Evolutionary conservation across 35 echinoderm and acorn worm genomes (phyloP).

Genomic region (Diadema setosum): DNA sequence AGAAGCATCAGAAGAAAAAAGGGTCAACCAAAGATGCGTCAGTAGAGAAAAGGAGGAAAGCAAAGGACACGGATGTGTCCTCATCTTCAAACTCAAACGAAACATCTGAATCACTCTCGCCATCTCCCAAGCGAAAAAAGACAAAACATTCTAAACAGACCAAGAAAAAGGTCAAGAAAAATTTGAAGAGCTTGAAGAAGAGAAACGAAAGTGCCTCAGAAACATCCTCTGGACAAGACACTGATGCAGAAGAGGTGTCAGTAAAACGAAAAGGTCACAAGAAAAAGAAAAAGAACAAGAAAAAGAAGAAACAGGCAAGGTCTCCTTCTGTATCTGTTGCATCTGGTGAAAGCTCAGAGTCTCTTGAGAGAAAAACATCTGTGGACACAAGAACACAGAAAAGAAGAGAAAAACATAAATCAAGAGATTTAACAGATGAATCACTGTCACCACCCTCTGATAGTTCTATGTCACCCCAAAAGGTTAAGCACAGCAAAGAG

Average conservation of each 20-base stretch:
- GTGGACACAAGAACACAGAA: not conserved
- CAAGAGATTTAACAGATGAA: not conserved
- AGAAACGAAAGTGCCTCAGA: not conserved
- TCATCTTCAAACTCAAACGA: not conserved
- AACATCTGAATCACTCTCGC: not conserved
- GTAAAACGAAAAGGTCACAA: not conserved
- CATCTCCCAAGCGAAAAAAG: not conserved
- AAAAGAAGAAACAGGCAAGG: not conserved
- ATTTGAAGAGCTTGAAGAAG: not conserved
- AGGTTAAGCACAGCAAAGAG: not conserved
- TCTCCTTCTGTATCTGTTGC: not conserved
- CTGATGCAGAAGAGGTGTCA: not conserved
- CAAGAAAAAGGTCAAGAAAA: not conserved
- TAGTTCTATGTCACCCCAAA: not conserved
- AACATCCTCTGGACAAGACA: not conserved
- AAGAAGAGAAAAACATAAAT: not conserved
- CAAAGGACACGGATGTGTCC: not conserved
- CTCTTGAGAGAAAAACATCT: not conserved
- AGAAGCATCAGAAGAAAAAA: not conserved
- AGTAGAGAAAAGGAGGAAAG: not conserved
- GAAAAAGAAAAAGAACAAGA: constrained; percentile 15
- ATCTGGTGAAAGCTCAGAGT: not conserved
- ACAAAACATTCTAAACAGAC: not conserved
- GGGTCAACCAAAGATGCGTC: not conserved
- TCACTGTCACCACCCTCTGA: not conserved